These are phyloP conservation scores for Frankliniella intonsa DNA, from an alignment of 2,888 invertebrate species.

Conservation along the genomic window DNA sequence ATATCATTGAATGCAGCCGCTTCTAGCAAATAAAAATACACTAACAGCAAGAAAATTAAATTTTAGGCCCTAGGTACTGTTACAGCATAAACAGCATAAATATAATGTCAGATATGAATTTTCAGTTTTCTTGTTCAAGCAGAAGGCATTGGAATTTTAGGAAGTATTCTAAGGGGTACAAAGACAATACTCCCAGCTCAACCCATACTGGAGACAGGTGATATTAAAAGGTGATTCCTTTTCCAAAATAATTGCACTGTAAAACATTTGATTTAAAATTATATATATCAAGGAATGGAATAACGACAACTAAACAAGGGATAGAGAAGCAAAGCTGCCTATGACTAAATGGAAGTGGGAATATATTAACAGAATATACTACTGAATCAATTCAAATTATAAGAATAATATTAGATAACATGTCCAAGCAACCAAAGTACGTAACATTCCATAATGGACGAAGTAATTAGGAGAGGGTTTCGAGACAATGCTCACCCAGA, in stretches of 20 bases:
- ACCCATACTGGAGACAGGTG: background rate
- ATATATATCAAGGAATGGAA: background rate
- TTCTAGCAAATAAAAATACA: no score
- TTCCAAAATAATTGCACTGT: background rate
- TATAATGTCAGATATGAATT: no score
- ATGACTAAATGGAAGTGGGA: background rate
- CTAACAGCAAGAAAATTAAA: no score
- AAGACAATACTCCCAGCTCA: background rate
- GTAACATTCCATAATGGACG: background rate
- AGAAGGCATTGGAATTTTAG: no score
- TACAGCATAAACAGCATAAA: no score
- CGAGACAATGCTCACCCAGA: conserved; percentile 9
- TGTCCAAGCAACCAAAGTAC: conserved; percentile 1
- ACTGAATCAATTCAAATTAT: conserved; percentile 18
- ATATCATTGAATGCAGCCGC: no score
- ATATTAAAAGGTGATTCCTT: no score
- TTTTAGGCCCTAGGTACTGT: no score
- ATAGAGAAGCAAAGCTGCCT: conserved; percentile 11
- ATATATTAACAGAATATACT: background rate
- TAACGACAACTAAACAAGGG: background rate
- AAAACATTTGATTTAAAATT: background rate
- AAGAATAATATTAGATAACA: conserved; percentile 21
- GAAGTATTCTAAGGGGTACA: no score
- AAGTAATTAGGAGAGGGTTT: background rate
- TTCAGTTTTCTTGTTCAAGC: no score